Conservation (phyloP, 2,797 vertebrate genomes). For the Gymnoscopelus braueri region DNA sequence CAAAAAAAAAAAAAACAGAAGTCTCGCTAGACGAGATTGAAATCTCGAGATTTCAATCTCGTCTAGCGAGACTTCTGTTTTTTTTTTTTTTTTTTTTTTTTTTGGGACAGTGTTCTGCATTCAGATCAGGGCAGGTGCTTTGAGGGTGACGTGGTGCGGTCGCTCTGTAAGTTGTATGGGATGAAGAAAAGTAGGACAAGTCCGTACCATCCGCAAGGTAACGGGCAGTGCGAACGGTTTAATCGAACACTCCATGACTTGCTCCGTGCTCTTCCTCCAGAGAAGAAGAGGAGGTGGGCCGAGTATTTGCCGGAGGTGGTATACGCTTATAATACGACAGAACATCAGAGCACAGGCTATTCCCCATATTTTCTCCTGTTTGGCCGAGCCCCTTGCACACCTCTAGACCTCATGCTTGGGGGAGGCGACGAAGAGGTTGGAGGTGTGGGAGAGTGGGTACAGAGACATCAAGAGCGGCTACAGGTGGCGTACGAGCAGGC, state of each 20-base stretch:
- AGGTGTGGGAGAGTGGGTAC: neutral
- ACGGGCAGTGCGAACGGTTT: conserved; percentile 1
- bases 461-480: conserved; percentile 2
- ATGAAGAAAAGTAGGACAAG: conserved; percentile 2
- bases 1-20: too few relatives aligned
- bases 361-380: neutral
- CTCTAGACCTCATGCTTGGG: neutral
- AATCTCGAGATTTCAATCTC: too few relatives aligned
- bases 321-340: neutral
- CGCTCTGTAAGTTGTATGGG: conserved; percentile 1
- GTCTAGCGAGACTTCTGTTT: too few relatives aligned
- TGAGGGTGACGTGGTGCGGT: neutral
- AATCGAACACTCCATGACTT: neutral
- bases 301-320: neutral
- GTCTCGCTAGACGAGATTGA: too few relatives aligned
- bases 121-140: too few relatives aligned
- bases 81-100: too few relatives aligned
- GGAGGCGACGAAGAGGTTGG: neutral
- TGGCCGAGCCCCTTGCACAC: neutral
- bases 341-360: neutral
- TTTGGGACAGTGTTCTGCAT: too few relatives aligned
- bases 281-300: neutral
- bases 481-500: neutral
- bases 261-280: neutral
- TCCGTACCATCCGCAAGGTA: conserved; percentile 2